Base-by-base conservation (phyloP, 1,140 invertebrate species). In the Temnothorax curvispinosus region DNA sequence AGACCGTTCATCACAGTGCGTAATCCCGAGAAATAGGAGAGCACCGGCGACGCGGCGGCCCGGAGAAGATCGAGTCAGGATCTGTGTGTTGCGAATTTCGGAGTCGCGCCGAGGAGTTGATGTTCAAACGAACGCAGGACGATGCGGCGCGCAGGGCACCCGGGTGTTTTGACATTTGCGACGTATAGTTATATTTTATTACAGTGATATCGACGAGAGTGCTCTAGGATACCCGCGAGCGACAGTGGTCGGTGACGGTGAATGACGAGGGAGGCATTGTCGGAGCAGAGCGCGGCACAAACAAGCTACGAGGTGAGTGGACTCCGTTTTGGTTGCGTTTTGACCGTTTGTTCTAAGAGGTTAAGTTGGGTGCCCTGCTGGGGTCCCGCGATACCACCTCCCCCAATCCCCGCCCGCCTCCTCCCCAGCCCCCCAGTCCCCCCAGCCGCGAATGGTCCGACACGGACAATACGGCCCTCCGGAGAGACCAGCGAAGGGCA, bases 311-410 rank as follows among this genome's bases (percentile, higher is more conserved):
- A 91, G 89, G 90, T 91, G 60, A 85, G 87, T 85, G 56, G 64
- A 38, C 84, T 77, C 52, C 74, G 69, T 76, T 88, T 88, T 71
- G 41, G 44, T 75, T 69, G 54, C 54, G 44, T 64, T 71, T 58
- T 41, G 38, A 60, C 58, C 38, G n/a, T 84, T 84, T 71, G 47
- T 47, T 89, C 72, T 88, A 27, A 76, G 38, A 80, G 75, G 87
- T 91, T 87, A 88, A 86, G 89, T 90, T 89, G 60, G 77, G 44
- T 82, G 72, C 64, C 71, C 69, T 67, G 69, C 78, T 72, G 67
- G 75, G 58, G 74, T 87, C 65, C 76, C 80, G 50, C 47, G 35
- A 47, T 44, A 62, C 69, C 52, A 52, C 56, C 54, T 69, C 74
- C 38, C 54, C 52, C 41, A 50, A 69, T 50, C 58, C n/a, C 47